These are phyloP conservation scores for Corythornis leucogaster DNA, from an alignment of 2,797 vertebrate species.

Conservation along the genomic window DNA sequence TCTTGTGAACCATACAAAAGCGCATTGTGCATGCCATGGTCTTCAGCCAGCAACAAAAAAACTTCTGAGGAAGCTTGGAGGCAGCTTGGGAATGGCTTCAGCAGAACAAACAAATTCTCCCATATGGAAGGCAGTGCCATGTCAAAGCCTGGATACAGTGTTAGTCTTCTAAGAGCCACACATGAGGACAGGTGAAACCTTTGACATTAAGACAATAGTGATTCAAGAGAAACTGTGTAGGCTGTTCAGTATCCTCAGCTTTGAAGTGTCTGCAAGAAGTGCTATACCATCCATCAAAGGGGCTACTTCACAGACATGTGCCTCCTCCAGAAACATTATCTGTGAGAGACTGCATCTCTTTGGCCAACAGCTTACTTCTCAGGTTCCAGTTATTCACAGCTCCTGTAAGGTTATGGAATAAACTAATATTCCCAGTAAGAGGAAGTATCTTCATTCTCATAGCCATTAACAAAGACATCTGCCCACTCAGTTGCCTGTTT, in stretches of 20 bases:
- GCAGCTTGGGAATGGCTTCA: background rate
- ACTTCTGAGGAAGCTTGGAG: background rate
- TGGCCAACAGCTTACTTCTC: background rate
- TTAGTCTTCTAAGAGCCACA: background rate
- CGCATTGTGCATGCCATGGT: background rate
- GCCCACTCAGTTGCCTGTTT: background rate
- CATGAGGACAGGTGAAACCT: background rate
- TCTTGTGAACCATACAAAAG: background rate
- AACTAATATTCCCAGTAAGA: accelerated
- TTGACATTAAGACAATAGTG: background rate
- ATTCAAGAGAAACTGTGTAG: background rate
- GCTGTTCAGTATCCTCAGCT: background rate
- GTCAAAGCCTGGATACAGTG: background rate
- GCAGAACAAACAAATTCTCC: background rate
- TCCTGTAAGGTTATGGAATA: background rate
- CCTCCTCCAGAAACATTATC: background rate
- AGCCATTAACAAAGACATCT: background rate
- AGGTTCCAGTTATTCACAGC: background rate
- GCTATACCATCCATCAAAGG: background rate
- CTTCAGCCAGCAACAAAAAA: background rate
- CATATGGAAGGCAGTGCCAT: background rate
- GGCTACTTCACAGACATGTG: background rate
- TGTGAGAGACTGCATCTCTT: background rate
- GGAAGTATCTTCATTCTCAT: background rate
- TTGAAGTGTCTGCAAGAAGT: background rate